phyloP scores from a whole-genome alignment of 2,113 vertebrate genomes.

The Rhabdomys dilectus region DNA sequence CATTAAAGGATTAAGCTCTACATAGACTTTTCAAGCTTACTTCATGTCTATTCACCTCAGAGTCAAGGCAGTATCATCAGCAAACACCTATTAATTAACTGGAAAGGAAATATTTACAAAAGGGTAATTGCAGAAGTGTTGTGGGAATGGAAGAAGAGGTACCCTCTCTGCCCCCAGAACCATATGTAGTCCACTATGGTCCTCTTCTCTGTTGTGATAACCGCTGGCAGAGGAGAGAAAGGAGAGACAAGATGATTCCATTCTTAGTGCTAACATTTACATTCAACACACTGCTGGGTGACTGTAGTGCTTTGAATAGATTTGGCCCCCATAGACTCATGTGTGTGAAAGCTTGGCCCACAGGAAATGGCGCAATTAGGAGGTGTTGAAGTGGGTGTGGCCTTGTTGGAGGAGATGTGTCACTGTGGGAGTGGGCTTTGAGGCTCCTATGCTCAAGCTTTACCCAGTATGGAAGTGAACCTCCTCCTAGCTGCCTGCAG shows the following conservation, averaged over 20 bases:
- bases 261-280: background rate
- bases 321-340: too few species aligned
- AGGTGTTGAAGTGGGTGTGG: too few species aligned
- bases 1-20: background rate
- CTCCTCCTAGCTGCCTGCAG: too few species aligned
- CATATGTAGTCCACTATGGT: background rate
- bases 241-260: background rate
- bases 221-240: background rate
- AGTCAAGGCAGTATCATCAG: background rate
- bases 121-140: background rate
- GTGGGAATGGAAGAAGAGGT: background rate
- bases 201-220: background rate
- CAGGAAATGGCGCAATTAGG: too few species aligned
- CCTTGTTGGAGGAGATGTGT: too few species aligned
- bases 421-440: too few species aligned
- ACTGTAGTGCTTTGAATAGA: too few species aligned
- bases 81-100: conserved; percentile 25
- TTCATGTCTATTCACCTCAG: background rate
- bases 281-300: background rate
- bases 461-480: too few species aligned
- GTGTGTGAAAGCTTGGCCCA: too few species aligned
- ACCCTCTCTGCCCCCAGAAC: background rate
- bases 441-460: too few species aligned
- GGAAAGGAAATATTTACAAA: background rate
- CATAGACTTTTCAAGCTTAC: background rate